Percentiles rank a stretch among this genome's conserved stretches.
Conservation (phyloP, 2,797 vertebrate species). For the Sciurus vulgaris region DNA sequence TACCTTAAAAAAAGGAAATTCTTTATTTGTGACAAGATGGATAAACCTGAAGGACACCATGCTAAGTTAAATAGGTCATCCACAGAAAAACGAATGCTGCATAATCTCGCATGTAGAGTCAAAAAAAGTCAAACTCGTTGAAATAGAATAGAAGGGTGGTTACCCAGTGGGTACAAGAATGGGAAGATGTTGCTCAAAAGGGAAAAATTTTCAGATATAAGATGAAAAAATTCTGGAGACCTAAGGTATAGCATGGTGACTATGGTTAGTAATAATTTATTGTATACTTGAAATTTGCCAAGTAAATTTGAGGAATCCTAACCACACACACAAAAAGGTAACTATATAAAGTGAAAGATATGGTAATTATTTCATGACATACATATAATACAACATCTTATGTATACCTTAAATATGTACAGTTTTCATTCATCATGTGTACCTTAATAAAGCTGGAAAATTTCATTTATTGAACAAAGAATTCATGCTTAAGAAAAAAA, state of each 20-base stretch:
- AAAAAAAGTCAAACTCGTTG: neutral
- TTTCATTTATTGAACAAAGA: neutral
- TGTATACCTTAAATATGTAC: neutral
- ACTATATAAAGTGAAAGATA: neutral
- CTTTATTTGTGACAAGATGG: neutral
- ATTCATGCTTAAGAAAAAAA: neutral
- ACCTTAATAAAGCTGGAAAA: neutral
- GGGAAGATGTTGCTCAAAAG: neutral
- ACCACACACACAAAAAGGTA: neutral
- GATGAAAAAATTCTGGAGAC: neutral
- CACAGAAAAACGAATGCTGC: neutral
- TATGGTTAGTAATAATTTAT: neutral
- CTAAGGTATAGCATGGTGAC: neutral
- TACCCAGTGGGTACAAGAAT: neutral
- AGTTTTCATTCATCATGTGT: neutral
- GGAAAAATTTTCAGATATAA: neutral
- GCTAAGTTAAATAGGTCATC: neutral
- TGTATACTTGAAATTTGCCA: neutral
- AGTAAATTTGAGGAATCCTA: neutral
- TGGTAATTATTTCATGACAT: neutral
- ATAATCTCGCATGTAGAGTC: neutral
- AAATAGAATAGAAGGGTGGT: neutral
- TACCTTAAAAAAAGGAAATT: neutral
- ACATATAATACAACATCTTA: neutral
- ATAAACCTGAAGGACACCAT: neutral